phyloP scores from a whole-genome alignment of 2,113 vertebrate genomes.

The Orycteropus afer region DNA sequence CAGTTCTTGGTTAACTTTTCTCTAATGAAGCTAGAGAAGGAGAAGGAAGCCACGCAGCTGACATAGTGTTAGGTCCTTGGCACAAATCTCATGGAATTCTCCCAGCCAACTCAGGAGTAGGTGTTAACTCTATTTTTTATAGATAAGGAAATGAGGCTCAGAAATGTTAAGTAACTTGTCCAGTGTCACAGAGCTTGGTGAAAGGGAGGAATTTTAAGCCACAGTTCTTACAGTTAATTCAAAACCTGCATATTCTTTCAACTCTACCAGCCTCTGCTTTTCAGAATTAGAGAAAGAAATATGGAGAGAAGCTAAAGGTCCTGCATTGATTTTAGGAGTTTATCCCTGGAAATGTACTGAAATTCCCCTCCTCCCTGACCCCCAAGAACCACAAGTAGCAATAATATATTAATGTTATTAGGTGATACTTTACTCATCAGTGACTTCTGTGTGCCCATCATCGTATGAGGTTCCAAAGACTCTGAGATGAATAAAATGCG shows the following conservation, averaged over 20 bases:
- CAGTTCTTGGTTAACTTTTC: neutral
- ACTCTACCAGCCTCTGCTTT: neutral
- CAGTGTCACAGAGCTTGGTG: neutral
- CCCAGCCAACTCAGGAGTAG: fast-evolving
- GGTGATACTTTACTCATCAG: neutral
- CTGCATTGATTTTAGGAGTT: neutral
- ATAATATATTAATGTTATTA: neutral
- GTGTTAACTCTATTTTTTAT: neutral
- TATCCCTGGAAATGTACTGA: neutral
- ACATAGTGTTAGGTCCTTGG: neutral
- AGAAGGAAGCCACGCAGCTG: too few relatives aligned
- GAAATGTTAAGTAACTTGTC: neutral
- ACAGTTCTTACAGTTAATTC: neutral
- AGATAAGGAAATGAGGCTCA: neutral
- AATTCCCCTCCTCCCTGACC: neutral
- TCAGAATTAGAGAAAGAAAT: neutral
- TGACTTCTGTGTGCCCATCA: neutral
- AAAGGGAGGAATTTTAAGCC: neutral
- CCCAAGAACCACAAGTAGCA: neutral
- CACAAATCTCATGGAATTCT: neutral
- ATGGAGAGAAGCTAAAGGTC: neutral
- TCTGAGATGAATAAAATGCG: neutral
- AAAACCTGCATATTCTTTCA: neutral
- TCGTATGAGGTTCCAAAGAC: neutral
- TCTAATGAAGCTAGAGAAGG: neutral